These are phyloP conservation scores for Electrona antarctica DNA, from an alignment of 2,113 vertebrate genomes.

Conservation along the genomic window DNA sequence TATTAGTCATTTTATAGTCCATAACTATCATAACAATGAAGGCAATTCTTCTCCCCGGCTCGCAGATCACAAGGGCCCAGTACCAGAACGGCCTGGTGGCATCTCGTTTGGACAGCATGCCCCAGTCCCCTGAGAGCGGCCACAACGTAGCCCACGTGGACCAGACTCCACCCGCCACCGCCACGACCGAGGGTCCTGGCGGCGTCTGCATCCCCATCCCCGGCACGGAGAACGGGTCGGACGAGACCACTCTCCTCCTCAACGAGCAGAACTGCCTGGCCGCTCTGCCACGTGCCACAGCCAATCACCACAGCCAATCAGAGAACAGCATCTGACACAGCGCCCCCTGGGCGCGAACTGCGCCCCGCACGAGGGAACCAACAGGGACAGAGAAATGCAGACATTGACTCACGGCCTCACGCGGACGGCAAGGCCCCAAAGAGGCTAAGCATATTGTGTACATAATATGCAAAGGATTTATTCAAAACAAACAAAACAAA, in stretches of 20 bases:
- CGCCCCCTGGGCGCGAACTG: not conserved
- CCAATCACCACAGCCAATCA: conserved; percentile 76
- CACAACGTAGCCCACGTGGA: conserved; percentile 57
- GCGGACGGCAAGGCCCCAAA: conserved; percentile 27
- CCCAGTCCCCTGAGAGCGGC: conserved; percentile 86
- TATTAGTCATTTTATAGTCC: no score
- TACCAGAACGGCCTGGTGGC: conserved; percentile 93
- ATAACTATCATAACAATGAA: no score
- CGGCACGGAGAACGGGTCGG: conserved; percentile 63
- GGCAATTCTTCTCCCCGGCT: not conserved
- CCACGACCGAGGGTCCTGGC: conserved; percentile 28
- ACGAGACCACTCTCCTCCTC: conserved; percentile 90
- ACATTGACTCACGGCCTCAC: not conserved
- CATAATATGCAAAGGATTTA: conserved; percentile 48
- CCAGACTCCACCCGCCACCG: conserved; percentile 26
- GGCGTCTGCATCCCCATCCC: conserved; percentile 45
- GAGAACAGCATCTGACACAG: conserved; percentile 71
- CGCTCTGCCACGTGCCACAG: conserved; percentile 60
- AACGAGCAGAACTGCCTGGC: conserved; percentile 86
- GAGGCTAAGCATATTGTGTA: conserved; percentile 41
- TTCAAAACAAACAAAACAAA: no score
- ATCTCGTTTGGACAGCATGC: conserved; percentile 89
- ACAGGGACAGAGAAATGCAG: conserved; percentile 5
- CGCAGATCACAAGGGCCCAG: conserved; percentile 89
- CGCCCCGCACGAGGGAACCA: not conserved